Conservation (phyloP, 2,888 invertebrate genomes). For the Netelia virgata region DNA sequence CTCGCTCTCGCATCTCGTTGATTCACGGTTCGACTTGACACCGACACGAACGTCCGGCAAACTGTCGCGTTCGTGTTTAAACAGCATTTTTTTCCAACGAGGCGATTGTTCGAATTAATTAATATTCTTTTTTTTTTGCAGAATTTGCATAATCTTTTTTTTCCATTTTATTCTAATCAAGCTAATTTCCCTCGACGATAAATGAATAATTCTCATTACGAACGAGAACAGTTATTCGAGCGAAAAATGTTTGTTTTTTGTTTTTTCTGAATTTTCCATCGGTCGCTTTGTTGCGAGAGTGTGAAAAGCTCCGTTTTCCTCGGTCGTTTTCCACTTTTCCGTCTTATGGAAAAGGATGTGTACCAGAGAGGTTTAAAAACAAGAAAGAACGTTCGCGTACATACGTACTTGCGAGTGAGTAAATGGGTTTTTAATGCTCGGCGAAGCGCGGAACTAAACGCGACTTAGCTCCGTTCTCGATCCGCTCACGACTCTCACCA, state of each 20-base stretch:
- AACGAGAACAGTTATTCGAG: too few species aligned
- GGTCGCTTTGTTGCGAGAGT: neutral
- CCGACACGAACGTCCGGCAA: constrained; percentile 16
- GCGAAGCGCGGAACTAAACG: constrained; percentile 33
- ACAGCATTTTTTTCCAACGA: neutral
- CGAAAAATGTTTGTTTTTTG: too few species aligned
- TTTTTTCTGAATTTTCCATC: neutral
- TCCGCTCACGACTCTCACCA: constrained; percentile 13
- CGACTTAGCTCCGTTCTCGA: constrained; percentile 24
- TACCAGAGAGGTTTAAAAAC: neutral
- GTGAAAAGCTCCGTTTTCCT: neutral
- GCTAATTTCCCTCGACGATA: too few species aligned
- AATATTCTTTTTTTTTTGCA: too few species aligned
- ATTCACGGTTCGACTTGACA: constrained; percentile 36
- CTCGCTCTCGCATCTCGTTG: constrained; percentile 30
- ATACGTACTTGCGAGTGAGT: constrained; percentile 33
- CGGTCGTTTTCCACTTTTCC: neutral
- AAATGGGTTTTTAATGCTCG: constrained; percentile 67
- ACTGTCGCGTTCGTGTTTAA: neutral
- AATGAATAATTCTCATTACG: too few species aligned
- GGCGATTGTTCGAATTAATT: neutral
- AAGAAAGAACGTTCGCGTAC: constrained; percentile 16
- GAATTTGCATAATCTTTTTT: too few species aligned
- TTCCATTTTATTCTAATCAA: too few species aligned
- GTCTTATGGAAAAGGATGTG: neutral